Percentiles rank a stretch among this genome's conserved stretches.
Conservation (phyloP, 2,888 invertebrate species). For the Acrobeloides nanus region DNA sequence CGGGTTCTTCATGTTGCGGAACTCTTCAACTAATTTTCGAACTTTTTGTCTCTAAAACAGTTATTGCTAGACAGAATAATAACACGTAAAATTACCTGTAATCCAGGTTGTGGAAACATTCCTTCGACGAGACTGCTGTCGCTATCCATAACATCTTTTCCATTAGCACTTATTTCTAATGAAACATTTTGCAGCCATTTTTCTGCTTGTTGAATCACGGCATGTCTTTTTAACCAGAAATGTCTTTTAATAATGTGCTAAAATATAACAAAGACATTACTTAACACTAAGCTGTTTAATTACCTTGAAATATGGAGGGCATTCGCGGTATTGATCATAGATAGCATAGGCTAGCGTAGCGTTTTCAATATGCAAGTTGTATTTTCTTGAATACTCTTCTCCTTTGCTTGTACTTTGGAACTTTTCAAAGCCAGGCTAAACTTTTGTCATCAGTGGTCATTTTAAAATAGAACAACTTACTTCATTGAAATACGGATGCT, state of each 20-base stretch:
- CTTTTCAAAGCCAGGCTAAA: constrained; percentile 58
- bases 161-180: neutral
- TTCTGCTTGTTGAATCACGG: constrained; percentile 43
- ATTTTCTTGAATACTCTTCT: constrained; percentile 41
- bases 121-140: neutral
- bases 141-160: neutral
- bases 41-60: constrained; percentile 27
- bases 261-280: constrained; percentile 5
- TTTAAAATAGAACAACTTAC: constrained; percentile 49
- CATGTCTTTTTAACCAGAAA: constrained; percentile 49
- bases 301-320: constrained; percentile 43
- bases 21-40: constrained; percentile 34
- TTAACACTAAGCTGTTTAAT: constrained; percentile 2
- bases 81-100: neutral
- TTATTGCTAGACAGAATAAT: neutral
- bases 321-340: constrained; percentile 37
- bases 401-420: constrained; percentile 48
- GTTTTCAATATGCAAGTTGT: constrained; percentile 52
- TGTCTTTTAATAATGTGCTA: constrained; percentile 28
- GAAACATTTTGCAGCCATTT: constrained; percentile 20
- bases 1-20: constrained; percentile 39
- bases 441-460: too few species aligned
- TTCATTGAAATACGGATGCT: constrained; percentile 65
- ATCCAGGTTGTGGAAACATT: neutral
- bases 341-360: constrained; percentile 53